These are phyloP conservation scores for Centrocercus urophasianus DNA, from an alignment of 2,113 vertebrate genomes.

Conservation along the genomic window DNA sequence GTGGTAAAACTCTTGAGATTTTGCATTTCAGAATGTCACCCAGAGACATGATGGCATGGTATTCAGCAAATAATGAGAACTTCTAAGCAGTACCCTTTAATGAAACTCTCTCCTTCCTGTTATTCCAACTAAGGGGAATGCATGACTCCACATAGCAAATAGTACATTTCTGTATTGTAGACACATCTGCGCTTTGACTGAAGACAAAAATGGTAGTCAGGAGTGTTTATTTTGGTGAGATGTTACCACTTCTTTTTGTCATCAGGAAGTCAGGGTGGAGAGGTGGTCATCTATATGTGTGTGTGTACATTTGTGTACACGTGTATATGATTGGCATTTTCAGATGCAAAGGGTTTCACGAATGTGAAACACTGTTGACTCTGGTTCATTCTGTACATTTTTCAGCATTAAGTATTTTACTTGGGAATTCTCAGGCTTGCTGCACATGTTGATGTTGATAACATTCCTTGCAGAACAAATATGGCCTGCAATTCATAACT, in stretches of 20 bases:
- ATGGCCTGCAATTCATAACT: neutral
- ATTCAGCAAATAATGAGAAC: neutral
- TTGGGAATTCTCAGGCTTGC: neutral
- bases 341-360: neutral
- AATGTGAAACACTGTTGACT: neutral
- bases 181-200: neutral
- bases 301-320: neutral
- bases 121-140: neutral
- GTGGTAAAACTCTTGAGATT: neutral
- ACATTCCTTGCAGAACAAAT: neutral
- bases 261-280: neutral
- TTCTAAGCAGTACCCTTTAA: neutral
- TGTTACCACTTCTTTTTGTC: neutral
- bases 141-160: neutral
- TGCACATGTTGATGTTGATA: neutral
- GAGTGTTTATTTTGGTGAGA: neutral
- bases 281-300: neutral
- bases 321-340: neutral
- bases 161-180: neutral
- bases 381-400: neutral
- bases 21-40: neutral
- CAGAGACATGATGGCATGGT: neutral
- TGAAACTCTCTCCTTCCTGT: neutral
- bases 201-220: neutral
- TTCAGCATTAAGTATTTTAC: neutral